These are phyloP conservation scores for Diacarnus erythraeanus DNA, from an alignment of 37 sponge, comb jelly and placozoan genomes.

Conservation along the genomic window DNA sequence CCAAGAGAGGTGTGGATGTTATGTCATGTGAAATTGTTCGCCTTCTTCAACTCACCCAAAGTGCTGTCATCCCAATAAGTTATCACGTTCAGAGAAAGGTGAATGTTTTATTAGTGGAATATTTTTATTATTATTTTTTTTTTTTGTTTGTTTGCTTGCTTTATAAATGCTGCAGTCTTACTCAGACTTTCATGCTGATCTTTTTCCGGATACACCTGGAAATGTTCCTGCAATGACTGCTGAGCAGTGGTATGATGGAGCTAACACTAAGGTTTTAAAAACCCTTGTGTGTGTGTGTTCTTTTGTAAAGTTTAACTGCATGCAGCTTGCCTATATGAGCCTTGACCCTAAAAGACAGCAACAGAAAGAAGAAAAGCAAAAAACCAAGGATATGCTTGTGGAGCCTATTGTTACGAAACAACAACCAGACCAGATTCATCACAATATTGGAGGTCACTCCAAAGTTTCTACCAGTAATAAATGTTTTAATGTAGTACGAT, in stretches of 20 bases:
- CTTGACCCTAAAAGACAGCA: constrained; percentile 45
- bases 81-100: constrained; percentile 84
- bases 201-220: constrained; percentile 82
- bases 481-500: constrained; percentile 52
- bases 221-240: constrained; percentile 62
- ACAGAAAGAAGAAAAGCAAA: too few species aligned
- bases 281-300: not conserved
- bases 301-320: not conserved
- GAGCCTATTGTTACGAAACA: too few species aligned
- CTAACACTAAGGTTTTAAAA: not conserved
- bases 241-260: constrained; percentile 75
- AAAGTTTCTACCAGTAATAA: not conserved
- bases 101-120: not conserved
- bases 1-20: constrained; percentile 79
- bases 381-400: not conserved
- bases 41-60: constrained; percentile 76
- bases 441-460: too few species aligned
- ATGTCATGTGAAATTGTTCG: constrained; percentile 81
- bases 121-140: not conserved
- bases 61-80: constrained; percentile 72
- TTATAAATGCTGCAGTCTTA: constrained; percentile 38
- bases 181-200: constrained; percentile 83
- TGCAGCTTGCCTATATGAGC: constrained; percentile 64
- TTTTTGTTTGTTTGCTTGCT: not conserved
- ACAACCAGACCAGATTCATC: too few species aligned